These are phyloP conservation scores for Papilio helenus DNA, from an alignment of 1,140 invertebrate genomes.

Conservation along the genomic window DNA sequence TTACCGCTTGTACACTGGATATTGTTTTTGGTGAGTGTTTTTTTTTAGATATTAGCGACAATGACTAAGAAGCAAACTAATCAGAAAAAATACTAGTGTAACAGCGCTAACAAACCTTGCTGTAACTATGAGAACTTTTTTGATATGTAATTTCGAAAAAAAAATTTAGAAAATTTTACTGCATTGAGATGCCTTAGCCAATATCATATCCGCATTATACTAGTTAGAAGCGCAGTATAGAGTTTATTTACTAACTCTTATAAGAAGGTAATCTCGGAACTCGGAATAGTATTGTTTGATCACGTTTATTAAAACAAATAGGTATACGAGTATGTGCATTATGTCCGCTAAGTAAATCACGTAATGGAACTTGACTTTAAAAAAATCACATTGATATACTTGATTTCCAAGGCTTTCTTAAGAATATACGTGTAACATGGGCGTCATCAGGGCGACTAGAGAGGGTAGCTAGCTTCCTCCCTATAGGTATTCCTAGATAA, in stretches of 20 bases:
- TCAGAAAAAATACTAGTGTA: too few relatives aligned
- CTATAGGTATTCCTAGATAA: too few relatives aligned
- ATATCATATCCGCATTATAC: not conserved
- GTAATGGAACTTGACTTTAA: not conserved
- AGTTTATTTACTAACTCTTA: constrained; percentile 13
- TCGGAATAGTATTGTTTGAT: constrained; percentile 3
- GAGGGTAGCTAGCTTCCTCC: too few relatives aligned
- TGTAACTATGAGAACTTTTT: not conserved
- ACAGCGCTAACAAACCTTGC: too few relatives aligned
- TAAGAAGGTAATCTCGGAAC: constrained; percentile 6
- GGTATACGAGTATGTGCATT: not conserved
- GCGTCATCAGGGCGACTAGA: too few relatives aligned
- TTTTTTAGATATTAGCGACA: constrained; percentile 5
- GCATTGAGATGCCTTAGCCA: not conserved
- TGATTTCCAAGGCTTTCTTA: not conserved
- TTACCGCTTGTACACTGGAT: constrained; percentile 88
- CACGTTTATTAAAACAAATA: constrained; percentile 20
- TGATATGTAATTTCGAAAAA: not conserved
- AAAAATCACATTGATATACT: not conserved
- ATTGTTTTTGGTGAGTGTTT: constrained; percentile 87
- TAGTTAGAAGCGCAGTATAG: not conserved
- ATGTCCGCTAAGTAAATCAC: not conserved
- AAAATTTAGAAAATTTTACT: too few relatives aligned
- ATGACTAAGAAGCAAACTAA: not conserved
- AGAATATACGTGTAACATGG: too few relatives aligned